Base-by-base conservation (phyloP, 2,113 vertebrate species). In the Blennius ocellaris region DNA sequence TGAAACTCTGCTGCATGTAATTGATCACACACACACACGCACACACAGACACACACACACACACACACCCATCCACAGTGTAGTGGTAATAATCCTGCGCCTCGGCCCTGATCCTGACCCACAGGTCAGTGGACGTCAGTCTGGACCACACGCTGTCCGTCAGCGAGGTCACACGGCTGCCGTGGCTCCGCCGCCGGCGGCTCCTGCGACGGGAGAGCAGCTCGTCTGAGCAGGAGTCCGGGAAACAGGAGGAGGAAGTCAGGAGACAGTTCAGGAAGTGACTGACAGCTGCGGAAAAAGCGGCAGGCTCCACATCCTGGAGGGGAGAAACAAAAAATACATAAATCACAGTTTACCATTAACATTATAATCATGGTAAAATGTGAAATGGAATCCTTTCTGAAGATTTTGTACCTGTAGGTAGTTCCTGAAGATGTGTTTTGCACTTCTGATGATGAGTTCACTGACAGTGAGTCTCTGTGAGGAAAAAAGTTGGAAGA, bases 241-340 rank as follows among this genome's bases (percentile, higher is more conserved):
- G 92, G 55, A 95, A 93, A 66, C 95, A 95, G 90, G 95, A 93
- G 60, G 95, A 95, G 67, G 96, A 96, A 89, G 96, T 95, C 60
- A 99, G 90, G 80, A 98, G 96, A 93, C 97, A 98, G 80, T 99
- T 99, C 61, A 99, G 93, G 93, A 98, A 99, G 91, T 98, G 97
- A 91, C 96, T 97, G 91, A 99, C 96, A 75, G 97, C 97, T 0
- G 95, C 95, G 0, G 97, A 99, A 38, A 98, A 94, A 52, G 94
- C 95, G 0, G 97, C 97, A 78, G 97, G 94, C 82, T 98, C 97
- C 15, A 98, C 97, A 0, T 95, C 96, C 97, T 99, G 64, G 11
- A 10, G 52, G 36, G 57, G 76, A 54, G 15, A 80, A 16, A 11
- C 4, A 8, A 11, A 6, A n/a, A n/a, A n/a, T n/a, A n/a, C n/a